Base-by-base conservation (phyloP, 2,888 invertebrate genomes). In the Drosophila engyochracea region DNA sequence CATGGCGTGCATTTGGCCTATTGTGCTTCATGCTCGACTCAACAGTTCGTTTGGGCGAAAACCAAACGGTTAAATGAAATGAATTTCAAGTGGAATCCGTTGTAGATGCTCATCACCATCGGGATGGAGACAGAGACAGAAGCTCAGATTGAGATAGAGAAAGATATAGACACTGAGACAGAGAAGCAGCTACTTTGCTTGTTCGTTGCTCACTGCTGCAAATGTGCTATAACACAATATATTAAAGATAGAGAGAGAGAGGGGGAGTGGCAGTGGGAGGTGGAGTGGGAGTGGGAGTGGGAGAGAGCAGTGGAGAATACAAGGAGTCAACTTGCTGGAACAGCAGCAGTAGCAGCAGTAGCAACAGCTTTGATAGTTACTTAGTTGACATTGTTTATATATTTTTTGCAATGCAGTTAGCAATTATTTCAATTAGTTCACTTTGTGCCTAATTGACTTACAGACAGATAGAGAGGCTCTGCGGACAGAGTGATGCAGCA, bases 401-500 rank as follows among this genome's bases (percentile, higher is more conserved):
- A 76, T 19, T 71, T 69, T 73, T 69, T 70, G 70, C 86, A 77
- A 85, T 77, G 77, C 86, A 72, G 68, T 49, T 68, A 65, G 74
- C 81, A 82, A 85, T 82, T 82, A 82, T 74, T 83, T 85, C 81
- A 82, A 82, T 85, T 82, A 83, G 74, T 72, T 85, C 65, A 68
- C 76, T 83, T 74, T 81, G 63, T 68, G 81, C 70, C 81, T 76
- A 73, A 81, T 81, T 81, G 81, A 76, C 81, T 80, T 54, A 53
- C 52, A 52, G 44, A 49, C 49, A 30, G 52, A 10, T 19, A 3
- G 39, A 53, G 37, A 7, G 44, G 10, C 12, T 5, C 37, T 28
- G 12, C 19, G 7, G 14, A 16, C 16, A 33, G 44, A 31, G 22
- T 9, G 10, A 31, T 22, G 31, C 14, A 14, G 14, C 22, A 7